These are phyloP conservation scores for Euthynnus affinis DNA, from an alignment of 2,797 vertebrate genomes.

Conservation along the genomic window DNA sequence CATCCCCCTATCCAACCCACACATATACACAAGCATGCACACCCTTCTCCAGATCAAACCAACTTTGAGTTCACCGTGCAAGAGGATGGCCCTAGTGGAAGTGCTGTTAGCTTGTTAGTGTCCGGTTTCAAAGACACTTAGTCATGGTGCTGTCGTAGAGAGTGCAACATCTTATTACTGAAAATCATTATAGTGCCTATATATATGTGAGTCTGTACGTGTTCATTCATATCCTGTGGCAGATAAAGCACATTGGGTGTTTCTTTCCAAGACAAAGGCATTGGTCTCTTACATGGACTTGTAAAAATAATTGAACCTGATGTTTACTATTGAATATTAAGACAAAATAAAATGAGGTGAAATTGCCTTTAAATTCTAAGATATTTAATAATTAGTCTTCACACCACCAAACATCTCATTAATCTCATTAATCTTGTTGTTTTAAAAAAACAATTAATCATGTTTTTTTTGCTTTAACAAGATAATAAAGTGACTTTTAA, in stretches of 20 bases:
- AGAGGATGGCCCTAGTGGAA: conserved; percentile 26
- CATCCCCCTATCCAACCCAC: conserved; percentile 36
- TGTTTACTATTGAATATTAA: conserved; percentile 2
- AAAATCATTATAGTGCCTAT: conserved; percentile 48
- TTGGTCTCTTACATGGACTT: neutral
- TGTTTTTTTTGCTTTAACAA: no score
- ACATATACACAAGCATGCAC: conserved; percentile 41
- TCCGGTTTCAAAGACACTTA: conserved; percentile 56
- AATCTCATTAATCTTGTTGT: no score
- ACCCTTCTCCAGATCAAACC: conserved; percentile 60
- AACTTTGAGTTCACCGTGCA: conserved; percentile 33
- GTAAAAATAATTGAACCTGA: neutral
- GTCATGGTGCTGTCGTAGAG: conserved; percentile 36
- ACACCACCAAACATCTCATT: no score
- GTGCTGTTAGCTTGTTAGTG: conserved; percentile 73
- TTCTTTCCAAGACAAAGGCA: neutral
- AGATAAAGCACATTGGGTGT: neutral
- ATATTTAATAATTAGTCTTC: neutral
- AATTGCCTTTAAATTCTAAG: neutral
- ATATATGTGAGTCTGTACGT: neutral
- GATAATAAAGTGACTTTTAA: no score
- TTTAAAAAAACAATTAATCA: no score
- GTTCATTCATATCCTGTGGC: conserved; percentile 29
- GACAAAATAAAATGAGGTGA: neutral
- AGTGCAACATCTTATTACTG: conserved; percentile 58